A percentile compares a stretch with the other conserved stretches of the same genome.
These are phyloP conservation scores for Maniola jurtina DNA, from an alignment of 1,140 invertebrate genomes.

Conservation along the genomic window DNA sequence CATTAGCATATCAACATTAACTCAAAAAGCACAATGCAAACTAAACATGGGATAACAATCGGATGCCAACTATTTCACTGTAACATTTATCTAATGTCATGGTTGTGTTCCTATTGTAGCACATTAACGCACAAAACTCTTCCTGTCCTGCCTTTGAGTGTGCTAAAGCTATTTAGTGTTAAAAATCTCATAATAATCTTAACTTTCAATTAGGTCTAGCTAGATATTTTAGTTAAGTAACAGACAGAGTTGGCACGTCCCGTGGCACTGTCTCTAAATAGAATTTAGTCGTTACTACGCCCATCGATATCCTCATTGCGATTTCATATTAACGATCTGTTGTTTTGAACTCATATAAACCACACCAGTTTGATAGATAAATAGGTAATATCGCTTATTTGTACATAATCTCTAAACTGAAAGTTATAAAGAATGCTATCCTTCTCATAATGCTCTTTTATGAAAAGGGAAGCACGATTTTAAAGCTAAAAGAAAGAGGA, in stretches of 20 bases:
- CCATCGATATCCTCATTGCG: conserved; percentile 25
- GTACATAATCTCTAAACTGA: too few species aligned
- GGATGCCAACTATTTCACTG: background rate
- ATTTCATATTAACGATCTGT: conserved; percentile 16
- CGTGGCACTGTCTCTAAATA: conserved; percentile 58
- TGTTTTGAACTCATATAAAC: background rate
- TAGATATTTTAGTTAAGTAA: conserved; percentile 52
- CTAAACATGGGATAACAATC: conserved; percentile 11
- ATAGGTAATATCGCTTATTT: too few species aligned
- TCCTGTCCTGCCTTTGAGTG: conserved; percentile 18
- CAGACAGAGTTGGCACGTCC: conserved; percentile 57
- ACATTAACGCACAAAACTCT: conserved; percentile 12
- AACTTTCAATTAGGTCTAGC: conserved; percentile 47
- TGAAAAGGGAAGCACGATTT: too few species aligned
- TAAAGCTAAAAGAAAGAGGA: too few species aligned
- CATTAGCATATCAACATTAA: conserved; percentile 7
- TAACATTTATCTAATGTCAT: background rate
- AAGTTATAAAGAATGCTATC: too few species aligned
- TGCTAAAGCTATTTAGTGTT: conserved; percentile 2
- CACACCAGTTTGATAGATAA: too few species aligned
- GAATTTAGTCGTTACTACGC: conserved; percentile 33
- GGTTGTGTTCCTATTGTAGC: background rate
- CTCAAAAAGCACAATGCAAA: background rate
- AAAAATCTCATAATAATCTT: background rate
- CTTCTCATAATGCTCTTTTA: too few species aligned